Evolutionary conservation across 2,888 invertebrate species (phyloP), one percentile per base, ranked within the genome.

Genomic region (Apoda limacodes): DNA sequence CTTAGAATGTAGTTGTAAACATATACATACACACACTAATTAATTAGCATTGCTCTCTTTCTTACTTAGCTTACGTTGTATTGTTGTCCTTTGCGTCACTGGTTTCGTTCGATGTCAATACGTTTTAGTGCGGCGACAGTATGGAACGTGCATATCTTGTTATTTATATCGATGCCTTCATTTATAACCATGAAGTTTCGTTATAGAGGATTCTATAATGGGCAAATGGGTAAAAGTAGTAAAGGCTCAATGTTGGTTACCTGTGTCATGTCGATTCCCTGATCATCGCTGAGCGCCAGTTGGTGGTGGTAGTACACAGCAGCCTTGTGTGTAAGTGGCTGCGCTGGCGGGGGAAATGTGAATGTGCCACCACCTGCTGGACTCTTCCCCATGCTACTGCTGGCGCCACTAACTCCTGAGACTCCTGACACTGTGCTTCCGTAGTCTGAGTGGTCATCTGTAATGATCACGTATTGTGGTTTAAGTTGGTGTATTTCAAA

Each of bases 71-170:
- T 84, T 92, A 92, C 42, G 91, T 91, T 85, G 92, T 88, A 72
- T 93, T 92, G 54, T 93, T 93, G 40, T 92, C 92, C 72, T 92
- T 92, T 66, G 93, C 93, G 64, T 93, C 92, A 57, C 92, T 89
- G 39, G n/a, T n/a, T n/a, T n/a, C n/a, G n/a, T n/a, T n/a, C n/a
- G n/a, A n/a, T n/a, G n/a, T n/a, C n/a, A n/a, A n/a, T n/a, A n/a
- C n/a, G n/a, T n/a, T n/a, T n/a, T n/a, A n/a, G n/a, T n/a, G n/a
- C n/a, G n/a, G n/a, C n/a, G n/a, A n/a, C n/a, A n/a, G n/a, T n/a
- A n/a, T n/a, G n/a, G n/a, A n/a, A n/a, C n/a, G n/a, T n/a, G n/a
- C n/a, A n/a, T n/a, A n/a, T n/a, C n/a, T n/a, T n/a, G n/a, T n/a
- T n/a, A n/a, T n/a, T n/a, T n/a, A n/a, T n/a, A n/a, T n/a, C n/a